Percentiles rank a stretch among this genome's conserved stretches.
These are phyloP conservation scores for Lacerta agilis DNA, from an alignment of 2,797 vertebrate species.

Conservation along the genomic window DNA sequence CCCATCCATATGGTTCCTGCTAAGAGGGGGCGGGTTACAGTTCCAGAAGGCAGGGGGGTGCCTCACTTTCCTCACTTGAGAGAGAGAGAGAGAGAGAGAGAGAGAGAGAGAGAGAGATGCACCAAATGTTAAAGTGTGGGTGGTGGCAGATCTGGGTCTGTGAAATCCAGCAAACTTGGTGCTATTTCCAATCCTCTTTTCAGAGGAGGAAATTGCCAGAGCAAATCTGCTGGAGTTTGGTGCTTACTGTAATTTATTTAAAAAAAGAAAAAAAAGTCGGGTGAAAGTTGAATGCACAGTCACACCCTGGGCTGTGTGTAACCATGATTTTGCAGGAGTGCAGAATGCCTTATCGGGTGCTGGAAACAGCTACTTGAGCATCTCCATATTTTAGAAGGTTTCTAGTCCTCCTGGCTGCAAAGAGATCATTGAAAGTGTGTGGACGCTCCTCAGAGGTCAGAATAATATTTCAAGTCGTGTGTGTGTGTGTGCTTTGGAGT, in stretches of 20 bases:
- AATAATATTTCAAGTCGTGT: not conserved
- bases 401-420: not conserved
- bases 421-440: not conserved
- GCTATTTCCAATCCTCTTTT: not conserved
- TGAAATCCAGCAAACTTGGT: not conserved
- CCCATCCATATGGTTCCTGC: not conserved
- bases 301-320: not conserved
- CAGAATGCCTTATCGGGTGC: not conserved
- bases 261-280: not conserved
- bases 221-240: not conserved
- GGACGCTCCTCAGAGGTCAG: not conserved
- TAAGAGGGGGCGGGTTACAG: not conserved
- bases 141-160: not conserved
- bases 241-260: not conserved
- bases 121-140: not conserved
- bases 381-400: not conserved
- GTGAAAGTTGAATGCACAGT: not conserved
- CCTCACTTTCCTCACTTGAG: not conserved
- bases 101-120: not conserved
- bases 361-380: not conserved
- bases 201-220: too few relatives aligned
- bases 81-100: too few relatives aligned
- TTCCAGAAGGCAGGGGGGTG: too few relatives aligned
- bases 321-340: not conserved
- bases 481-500: fast-evolving